Percentiles rank a stretch among this genome's conserved stretches.
These are phyloP conservation scores for Propithecus coquereli DNA, from an alignment of 2,113 vertebrate species.

Conservation along the genomic window DNA sequence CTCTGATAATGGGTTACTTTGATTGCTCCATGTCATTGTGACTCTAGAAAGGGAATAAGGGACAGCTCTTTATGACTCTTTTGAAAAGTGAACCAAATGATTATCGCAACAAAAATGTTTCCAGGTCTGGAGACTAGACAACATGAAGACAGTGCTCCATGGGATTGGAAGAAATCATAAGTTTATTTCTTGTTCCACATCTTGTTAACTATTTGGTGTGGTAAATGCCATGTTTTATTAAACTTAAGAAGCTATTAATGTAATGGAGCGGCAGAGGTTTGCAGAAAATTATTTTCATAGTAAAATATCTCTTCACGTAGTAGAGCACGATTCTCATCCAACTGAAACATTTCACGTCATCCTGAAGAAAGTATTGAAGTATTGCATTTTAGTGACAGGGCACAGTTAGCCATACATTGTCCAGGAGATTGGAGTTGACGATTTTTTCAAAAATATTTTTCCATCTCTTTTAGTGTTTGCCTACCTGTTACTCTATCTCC, in stretches of 20 bases:
- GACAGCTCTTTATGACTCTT: conserved; percentile 6
- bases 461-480: neutral
- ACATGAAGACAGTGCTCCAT: neutral
- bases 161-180: neutral
- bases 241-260: neutral
- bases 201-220: neutral
- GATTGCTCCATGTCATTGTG: neutral
- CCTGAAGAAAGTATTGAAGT: neutral
- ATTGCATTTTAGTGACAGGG: neutral
- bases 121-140: neutral
- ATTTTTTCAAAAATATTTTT: neutral
- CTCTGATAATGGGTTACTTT: conserved; percentile 16
- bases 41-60: conserved; percentile 10
- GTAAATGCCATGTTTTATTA: neutral
- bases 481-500: neutral
- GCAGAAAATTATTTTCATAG: neutral
- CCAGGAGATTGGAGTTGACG: neutral
- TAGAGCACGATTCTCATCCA: neutral
- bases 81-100: conserved; percentile 22
- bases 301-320: neutral
- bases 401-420: neutral
- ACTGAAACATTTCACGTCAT: neutral
- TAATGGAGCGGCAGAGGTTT: neutral
- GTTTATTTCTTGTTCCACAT: neutral
- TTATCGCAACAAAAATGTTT: neutral